Evolutionary conservation across 2,113 vertebrate species (phyloP), one percentile per base, ranked within the genome.

Genomic region (Pelobates fuscus): DNA sequence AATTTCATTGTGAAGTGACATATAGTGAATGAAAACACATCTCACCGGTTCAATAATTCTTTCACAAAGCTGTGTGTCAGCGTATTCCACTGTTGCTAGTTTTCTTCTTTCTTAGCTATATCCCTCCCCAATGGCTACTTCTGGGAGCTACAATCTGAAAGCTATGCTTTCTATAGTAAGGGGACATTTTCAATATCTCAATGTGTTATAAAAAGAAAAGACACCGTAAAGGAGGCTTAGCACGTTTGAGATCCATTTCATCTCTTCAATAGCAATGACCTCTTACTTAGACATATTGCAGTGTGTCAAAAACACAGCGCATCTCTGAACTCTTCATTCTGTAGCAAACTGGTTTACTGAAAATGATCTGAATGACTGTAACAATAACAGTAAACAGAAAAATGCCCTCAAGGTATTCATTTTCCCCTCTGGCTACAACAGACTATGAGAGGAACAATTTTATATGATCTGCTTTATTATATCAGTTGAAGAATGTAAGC

Each of bases 241-340:
- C 12, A 7, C 12, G 15, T 11, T 17, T 49, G 44, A 49, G 12
- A 17, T 14, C 44, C 6, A 5, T 55, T 55, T 55, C 15, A 49
- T 49, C 12, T 49, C 15, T 46, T 49, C 44, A 49, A 49, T 49
- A 49, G 44, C 44, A 49, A 49, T 49, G 44, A 49, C 44, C 44
- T 49, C 44, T 49, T 18, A 49, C 17, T 49, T 49, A 14, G 17
- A 49, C 15, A 49, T 14, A 49, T 49, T 49, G 44, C 5, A 49
- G 12, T 15, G 17, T 49, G 44, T 1, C 44, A 49, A 49, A 49
- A 49, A 49, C 44, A 49, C 44, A 49, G 17, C 1, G 44, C 44
- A 21, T 55, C 21, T 12, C 52, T 55, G n/a, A 23, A 20, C 52
- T 55, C 52, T 23, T 23, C 52, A 21, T 55, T 20, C 4, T 23